A percentile compares a stretch with the other conserved stretches of the same genome.
Evolutionary conservation across 2,797 vertebrate species (phyloP).

Genomic region (Enteromius treurensis): DNA sequence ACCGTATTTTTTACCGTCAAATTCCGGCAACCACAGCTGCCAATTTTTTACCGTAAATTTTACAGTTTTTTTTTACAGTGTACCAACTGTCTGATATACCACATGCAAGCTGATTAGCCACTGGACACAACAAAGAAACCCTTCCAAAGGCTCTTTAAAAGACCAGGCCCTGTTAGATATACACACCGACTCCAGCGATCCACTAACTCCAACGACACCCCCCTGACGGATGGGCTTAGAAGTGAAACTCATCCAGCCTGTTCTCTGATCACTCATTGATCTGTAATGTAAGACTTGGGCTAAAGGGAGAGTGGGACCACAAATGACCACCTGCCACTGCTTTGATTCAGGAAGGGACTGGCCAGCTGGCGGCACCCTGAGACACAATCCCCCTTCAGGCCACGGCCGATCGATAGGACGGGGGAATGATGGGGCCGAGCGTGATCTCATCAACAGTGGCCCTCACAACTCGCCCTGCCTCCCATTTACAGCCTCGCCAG

Average conservation of each 20-base stretch:
- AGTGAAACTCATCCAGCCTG: slow-evolving; percentile 51
- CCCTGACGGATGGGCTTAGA: slow-evolving; percentile 48
- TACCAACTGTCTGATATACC: not conserved
- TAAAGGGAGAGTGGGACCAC: slow-evolving; percentile 48
- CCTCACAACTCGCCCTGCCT: slow-evolving; percentile 70
- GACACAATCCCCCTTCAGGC: slow-evolving; percentile 51
- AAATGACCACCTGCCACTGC: slow-evolving; percentile 62
- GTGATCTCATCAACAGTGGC: slow-evolving; percentile 77
- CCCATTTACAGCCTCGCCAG: slow-evolving; percentile 73
- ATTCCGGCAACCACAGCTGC: too few species aligned
- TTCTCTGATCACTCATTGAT: slow-evolving; percentile 59
- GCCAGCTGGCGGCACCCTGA: slow-evolving; percentile 59
- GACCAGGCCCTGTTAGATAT: not conserved
- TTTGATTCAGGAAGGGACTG: slow-evolving; percentile 57
- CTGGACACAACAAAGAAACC: slow-evolving; percentile 4
- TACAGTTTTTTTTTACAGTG: too few species aligned
- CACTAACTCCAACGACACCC: slow-evolving; percentile 38
- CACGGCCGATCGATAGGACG: slow-evolving; percentile 54
- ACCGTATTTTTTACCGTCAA: too few species aligned
- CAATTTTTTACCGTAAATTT: too few species aligned
- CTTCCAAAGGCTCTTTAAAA: slow-evolving; percentile 26
- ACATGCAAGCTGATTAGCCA: slow-evolving; percentile 29
- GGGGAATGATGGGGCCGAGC: slow-evolving; percentile 69
- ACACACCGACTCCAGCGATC: slow-evolving; percentile 21
- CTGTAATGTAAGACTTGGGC: slow-evolving; percentile 55